Conservation (phyloP, 2,888 invertebrate species). For the Parthenolecanium corni region DNA sequence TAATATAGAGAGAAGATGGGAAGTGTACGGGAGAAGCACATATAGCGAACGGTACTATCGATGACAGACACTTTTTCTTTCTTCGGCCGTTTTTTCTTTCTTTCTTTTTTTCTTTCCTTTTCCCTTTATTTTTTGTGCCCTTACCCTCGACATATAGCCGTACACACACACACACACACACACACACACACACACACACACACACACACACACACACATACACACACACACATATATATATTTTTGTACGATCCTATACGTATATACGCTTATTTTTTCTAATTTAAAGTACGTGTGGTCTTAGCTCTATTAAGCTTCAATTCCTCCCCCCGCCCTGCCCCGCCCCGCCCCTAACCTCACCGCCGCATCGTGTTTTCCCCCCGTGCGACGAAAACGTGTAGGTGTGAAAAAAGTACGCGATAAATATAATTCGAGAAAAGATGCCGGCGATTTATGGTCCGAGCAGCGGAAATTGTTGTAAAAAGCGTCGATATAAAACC, state of each 20-base stretch:
- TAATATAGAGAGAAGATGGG: too few relatives aligned
- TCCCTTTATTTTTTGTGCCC: neutral
- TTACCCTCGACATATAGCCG: neutral
- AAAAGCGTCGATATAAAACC: too few relatives aligned
- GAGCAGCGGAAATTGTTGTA: too few relatives aligned
- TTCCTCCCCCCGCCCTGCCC: neutral
- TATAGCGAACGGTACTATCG: constrained; percentile 25
- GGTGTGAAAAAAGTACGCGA: constrained; percentile 22
- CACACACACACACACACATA: neutral
- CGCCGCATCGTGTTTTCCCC: too few relatives aligned
- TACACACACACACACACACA: too few relatives aligned
- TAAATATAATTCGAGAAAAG: constrained; percentile 16
- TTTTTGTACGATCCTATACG: too few relatives aligned
- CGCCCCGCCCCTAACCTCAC: too few relatives aligned
- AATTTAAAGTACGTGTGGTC: constrained; percentile 28
- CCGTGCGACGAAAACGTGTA: constrained; percentile 1
- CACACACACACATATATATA: neutral
- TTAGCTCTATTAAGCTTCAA: constrained; percentile 11
- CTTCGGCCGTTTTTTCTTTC: constrained; percentile 14
- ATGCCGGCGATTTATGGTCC: too few relatives aligned
- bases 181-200: neutral
- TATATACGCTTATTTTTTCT: neutral
- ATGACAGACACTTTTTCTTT: constrained; percentile 28
- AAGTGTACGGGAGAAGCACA: neutral
- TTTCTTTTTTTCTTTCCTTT: neutral